These are phyloP conservation scores for Zonotrichia albicollis DNA, from an alignment of 2,797 vertebrate species.

Conservation along the genomic window DNA sequence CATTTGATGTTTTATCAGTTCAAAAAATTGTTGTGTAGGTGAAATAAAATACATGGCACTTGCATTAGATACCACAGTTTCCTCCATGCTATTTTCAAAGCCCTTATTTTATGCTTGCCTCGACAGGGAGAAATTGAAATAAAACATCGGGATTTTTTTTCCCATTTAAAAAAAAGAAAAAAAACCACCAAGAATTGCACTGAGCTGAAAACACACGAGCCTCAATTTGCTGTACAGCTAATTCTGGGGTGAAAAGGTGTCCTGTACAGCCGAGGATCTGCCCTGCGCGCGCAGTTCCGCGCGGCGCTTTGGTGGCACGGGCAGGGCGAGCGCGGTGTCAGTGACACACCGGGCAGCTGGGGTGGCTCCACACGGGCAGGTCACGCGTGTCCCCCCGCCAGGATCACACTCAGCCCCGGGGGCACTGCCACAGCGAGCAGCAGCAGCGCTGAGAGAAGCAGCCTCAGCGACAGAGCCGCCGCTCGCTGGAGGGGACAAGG, in stretches of 20 bases:
- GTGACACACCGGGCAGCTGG: constrained; percentile 9
- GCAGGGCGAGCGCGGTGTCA: background rate
- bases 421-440: constrained; percentile 8
- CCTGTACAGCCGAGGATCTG: background rate
- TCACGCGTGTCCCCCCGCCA: background rate
- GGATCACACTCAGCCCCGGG: constrained; percentile 20
- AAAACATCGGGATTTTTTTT: background rate
- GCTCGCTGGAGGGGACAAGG: constrained; percentile 27
- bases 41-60: background rate
- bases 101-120: background rate
- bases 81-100: background rate
- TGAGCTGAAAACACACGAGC: background rate
- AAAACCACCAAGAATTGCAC: background rate
- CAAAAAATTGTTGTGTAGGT: background rate
- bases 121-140: background rate
- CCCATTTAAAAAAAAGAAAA: background rate
- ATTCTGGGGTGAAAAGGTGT: background rate
- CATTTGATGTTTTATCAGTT: background rate
- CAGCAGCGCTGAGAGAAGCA: constrained; percentile 11
- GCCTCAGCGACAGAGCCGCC: background rate
- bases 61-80: background rate
- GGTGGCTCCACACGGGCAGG: constrained; percentile 31
- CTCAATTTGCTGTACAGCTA: background rate
- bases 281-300: background rate
- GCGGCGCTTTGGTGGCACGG: background rate